These are phyloP conservation scores for Agrotis segetum DNA, from an alignment of 2,888 invertebrate species.

Conservation along the genomic window DNA sequence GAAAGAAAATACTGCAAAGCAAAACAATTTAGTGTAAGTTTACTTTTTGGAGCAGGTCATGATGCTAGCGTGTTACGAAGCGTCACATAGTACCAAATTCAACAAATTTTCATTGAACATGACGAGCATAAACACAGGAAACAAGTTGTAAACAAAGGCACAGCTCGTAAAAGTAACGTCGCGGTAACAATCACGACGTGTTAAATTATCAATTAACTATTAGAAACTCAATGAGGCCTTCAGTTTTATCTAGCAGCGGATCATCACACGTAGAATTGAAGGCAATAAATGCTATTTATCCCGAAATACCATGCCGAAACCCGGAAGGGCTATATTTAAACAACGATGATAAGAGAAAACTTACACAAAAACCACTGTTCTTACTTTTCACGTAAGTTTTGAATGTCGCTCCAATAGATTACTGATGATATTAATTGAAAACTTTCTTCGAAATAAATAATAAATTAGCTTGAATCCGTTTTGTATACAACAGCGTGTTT, in stretches of 20 bases:
- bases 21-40: not conserved
- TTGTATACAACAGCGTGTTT: constrained; percentile 85
- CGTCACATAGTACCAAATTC: constrained; percentile 63
- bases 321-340: constrained; percentile 81
- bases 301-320: constrained; percentile 80
- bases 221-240: constrained; percentile 66
- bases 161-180: constrained; percentile 77
- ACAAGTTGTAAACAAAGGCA: constrained; percentile 87
- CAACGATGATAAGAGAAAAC: constrained; percentile 82
- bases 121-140: constrained; percentile 84
- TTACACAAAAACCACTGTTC: constrained; percentile 71
- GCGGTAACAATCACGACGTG: constrained; percentile 67
- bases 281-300: constrained; percentile 76
- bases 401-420: constrained; percentile 70
- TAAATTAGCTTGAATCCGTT: constrained; percentile 88
- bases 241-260: constrained; percentile 67
- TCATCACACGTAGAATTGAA: constrained; percentile 70
- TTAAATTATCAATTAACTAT: constrained; percentile 70
- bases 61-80: constrained; percentile 46
- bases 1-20: not conserved
- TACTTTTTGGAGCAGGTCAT: constrained; percentile 31
- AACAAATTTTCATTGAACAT: constrained; percentile 79
- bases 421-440: constrained; percentile 78
- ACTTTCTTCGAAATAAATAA: constrained; percentile 87
- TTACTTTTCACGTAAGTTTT: constrained; percentile 77